Conservation (phyloP, 2,113 vertebrate genomes). For the Psephotus haematonotus region DNA sequence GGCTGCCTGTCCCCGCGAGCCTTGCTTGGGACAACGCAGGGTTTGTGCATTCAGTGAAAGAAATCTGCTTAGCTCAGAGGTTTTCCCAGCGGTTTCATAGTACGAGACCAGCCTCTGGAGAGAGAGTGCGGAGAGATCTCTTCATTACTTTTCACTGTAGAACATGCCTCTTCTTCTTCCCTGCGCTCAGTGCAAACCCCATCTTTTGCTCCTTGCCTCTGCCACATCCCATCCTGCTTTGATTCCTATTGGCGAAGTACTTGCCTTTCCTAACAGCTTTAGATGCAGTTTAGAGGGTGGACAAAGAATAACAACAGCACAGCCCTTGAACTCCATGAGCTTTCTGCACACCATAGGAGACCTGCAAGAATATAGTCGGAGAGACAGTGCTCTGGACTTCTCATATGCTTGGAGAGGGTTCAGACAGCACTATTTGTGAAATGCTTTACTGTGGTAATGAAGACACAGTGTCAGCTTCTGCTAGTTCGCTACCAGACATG, state of each 20-base stretch:
- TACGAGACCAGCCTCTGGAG: background rate
- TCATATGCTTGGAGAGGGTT: background rate
- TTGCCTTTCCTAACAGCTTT: background rate
- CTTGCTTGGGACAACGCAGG: background rate
- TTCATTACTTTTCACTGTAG: background rate
- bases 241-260: background rate
- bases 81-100: background rate
- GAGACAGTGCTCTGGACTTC: background rate
- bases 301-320: background rate
- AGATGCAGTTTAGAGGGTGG: background rate
- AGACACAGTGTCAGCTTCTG: conserved; percentile 5
- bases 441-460: background rate
- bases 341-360: background rate
- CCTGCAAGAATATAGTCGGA: background rate
- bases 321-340: background rate
- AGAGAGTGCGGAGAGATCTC: background rate
- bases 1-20: background rate
- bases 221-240: background rate
- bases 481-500: background rate
- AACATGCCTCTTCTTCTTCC: background rate
- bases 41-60: background rate
- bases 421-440: conserved; percentile 15
- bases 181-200: background rate
- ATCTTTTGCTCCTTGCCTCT: background rate
- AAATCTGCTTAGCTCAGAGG: background rate